These are phyloP conservation scores for Dolomedes plantarius DNA, from an alignment of 2,888 invertebrate species.

Conservation along the genomic window DNA sequence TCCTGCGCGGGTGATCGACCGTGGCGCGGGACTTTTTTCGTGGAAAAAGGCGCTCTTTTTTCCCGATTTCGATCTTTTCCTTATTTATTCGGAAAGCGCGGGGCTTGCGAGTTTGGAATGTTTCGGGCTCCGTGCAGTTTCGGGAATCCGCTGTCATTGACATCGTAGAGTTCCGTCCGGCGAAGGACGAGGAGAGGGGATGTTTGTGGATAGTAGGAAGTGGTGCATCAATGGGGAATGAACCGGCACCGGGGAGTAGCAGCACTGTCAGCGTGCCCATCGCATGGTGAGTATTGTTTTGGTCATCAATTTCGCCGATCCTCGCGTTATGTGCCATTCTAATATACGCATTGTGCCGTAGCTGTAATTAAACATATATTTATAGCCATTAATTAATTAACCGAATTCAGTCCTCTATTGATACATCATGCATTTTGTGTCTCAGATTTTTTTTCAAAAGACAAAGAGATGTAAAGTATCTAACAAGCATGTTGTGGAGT, in stretches of 20 bases:
- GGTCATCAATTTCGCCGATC: too few relatives aligned
- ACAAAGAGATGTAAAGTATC: too few relatives aligned
- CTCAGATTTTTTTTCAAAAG: too few relatives aligned
- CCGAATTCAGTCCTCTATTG: too few relatives aligned
- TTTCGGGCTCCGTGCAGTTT: conserved; percentile 4
- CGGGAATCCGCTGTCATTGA: conserved; percentile 10
- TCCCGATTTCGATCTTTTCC: conserved; percentile 23
- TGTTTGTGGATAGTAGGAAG: neutral
- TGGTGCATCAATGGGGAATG: conserved; percentile 38
- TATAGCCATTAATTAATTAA: too few relatives aligned
- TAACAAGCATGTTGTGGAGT: too few relatives aligned
- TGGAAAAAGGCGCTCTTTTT: neutral
- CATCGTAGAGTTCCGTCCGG: neutral
- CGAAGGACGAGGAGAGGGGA: neutral
- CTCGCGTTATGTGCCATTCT: too few relatives aligned
- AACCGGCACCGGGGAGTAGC: conserved; percentile 8
- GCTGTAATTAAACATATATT: too few relatives aligned
- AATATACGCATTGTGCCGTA: too few relatives aligned
- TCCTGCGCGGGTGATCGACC: conserved; percentile 55
- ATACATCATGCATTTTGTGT: too few relatives aligned
- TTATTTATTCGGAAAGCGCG: conserved; percentile 25
- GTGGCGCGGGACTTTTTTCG: neutral
- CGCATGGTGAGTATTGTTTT: conserved; percentile 39
- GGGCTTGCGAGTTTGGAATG: neutral
- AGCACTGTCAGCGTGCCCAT: conserved; percentile 54